Evolutionary conservation across 2,888 invertebrate genomes (phyloP).

Genomic region (Cenopis cana): DNA sequence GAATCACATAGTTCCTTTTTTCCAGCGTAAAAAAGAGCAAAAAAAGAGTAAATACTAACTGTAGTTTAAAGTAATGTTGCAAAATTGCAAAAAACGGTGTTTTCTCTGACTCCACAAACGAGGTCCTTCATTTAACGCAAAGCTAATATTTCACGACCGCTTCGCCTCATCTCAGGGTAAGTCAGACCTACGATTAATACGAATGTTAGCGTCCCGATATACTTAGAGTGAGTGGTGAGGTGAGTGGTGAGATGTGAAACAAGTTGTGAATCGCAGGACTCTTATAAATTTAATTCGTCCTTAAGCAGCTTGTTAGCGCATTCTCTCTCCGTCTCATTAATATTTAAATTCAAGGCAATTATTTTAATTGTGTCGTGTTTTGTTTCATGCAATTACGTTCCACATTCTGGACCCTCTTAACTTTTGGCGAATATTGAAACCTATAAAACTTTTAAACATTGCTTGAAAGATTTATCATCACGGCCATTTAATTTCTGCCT

Average conservation of each 20-base stretch:
- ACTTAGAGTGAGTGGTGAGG: background rate
- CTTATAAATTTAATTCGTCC: conserved; percentile 18
- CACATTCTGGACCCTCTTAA: background rate
- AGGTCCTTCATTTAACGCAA: conserved; percentile 14
- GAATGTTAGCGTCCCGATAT: too few relatives aligned
- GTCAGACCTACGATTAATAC: too few relatives aligned
- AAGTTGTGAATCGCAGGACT: background rate
- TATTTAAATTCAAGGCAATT: conserved; percentile 30
- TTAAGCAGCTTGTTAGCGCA: conserved; percentile 24
- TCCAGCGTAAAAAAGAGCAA: too few relatives aligned
- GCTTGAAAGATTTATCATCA: background rate
- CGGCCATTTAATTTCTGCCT: background rate
- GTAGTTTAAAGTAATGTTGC: background rate
- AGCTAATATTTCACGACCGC: too few relatives aligned
- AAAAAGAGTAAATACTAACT: background rate
- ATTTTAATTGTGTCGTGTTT: conserved; percentile 27
- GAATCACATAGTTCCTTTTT: too few relatives aligned
- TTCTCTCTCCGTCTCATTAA: conserved; percentile 22
- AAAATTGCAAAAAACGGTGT: conserved; percentile 8
- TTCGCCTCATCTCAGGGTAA: background rate
- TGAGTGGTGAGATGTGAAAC: background rate
- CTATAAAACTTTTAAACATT: background rate
- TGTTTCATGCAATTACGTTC: conserved; percentile 21
- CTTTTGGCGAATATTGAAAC: background rate
- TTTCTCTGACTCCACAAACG: conserved; percentile 6